Base-by-base conservation (phyloP, 2,113 vertebrate genomes). In the Daubentonia madagascariensis region DNA sequence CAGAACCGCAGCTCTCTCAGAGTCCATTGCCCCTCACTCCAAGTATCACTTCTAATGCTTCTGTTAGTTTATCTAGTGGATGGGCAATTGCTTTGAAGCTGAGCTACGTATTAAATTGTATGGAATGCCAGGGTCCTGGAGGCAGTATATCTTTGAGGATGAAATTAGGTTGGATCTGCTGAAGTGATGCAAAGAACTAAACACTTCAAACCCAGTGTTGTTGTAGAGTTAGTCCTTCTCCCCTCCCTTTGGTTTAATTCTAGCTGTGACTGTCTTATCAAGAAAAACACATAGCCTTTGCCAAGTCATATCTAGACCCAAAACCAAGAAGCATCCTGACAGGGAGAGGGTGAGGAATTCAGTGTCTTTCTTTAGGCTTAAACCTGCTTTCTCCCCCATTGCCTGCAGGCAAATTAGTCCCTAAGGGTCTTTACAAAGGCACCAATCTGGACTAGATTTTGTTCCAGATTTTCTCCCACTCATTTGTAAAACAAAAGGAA, bases 401-500 rank as follows among this genome's bases (percentile, higher is more conserved):
- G 57, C 23, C 28, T 1, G 1, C 14, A 40, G 85, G 50, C 0
- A 0, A 14, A 8, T 65, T 5, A 3, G 18, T 17, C 79, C 67
- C 28, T 37, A 9, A 1, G 37, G 25, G 43, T 35, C 43, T 59
- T 85, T n/a, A 67, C 37, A 81, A 30, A 63, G 32, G 6, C n/a
- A n/a, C 52, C n/a, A 28, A 54, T 85, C 48, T 6, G 12, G 45
- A 18, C 25, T 67, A 22, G 48, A 65, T 48, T 43, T 32, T 23
- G 4, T 61, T 76, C 65, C 72, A 63, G 43, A 43, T 43, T 67
- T 54, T 68, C 3, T 86, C 22, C 25, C 52, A 48, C 28, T 81
- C 40, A 50, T 87, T 76, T 76, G 40, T 65, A 67, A 96, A 91
- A 85, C 23, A 73, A 95, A 89, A 87, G 1, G 12, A 54, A 72